Conservation (phyloP, 2,888 invertebrate species). For the Drosophila seclusa region DNA sequence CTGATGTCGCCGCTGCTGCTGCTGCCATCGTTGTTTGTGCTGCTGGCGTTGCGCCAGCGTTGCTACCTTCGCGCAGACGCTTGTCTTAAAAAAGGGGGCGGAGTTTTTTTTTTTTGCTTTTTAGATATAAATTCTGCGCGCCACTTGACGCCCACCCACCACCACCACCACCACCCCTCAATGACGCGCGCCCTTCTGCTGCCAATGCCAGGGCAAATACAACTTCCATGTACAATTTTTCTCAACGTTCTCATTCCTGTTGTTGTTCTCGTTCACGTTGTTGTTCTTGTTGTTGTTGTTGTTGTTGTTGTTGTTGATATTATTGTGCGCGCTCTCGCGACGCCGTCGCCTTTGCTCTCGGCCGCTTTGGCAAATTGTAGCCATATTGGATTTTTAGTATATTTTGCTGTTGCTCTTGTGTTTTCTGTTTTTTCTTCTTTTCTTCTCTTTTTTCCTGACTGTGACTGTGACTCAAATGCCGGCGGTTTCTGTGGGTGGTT, state of each 20-base stretch:
- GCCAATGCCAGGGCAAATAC: constrained; percentile 54
- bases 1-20: background rate
- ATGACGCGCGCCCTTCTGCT: constrained; percentile 55
- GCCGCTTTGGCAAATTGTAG: constrained; percentile 76
- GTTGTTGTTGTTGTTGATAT: constrained; percentile 38
- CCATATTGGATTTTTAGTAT: constrained; percentile 80
- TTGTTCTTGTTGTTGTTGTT: constrained; percentile 10
- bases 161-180: constrained; percentile 18
- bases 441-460: constrained; percentile 23
- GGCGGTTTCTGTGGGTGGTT: constrained; percentile 71
- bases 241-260: constrained; percentile 22
- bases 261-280: constrained; percentile 15
- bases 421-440: constrained; percentile 32
- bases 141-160: constrained; percentile 52
- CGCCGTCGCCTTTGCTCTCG: constrained; percentile 50
- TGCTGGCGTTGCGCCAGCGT: constrained; percentile 69
- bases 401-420: constrained; percentile 54
- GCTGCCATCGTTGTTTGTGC: constrained; percentile 4
- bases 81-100: constrained; percentile 83
- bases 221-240: constrained; percentile 70
- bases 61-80: constrained; percentile 79
- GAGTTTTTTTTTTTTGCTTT: constrained; percentile 82
- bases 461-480: constrained; percentile 73
- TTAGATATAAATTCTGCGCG: constrained; percentile 54
- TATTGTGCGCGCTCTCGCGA: constrained; percentile 51